A percentile compares a stretch with the other conserved stretches of the same genome.
These are phyloP conservation scores for Xenopus borealis DNA, from an alignment of 2,113 vertebrate genomes.

Conservation along the genomic window DNA sequence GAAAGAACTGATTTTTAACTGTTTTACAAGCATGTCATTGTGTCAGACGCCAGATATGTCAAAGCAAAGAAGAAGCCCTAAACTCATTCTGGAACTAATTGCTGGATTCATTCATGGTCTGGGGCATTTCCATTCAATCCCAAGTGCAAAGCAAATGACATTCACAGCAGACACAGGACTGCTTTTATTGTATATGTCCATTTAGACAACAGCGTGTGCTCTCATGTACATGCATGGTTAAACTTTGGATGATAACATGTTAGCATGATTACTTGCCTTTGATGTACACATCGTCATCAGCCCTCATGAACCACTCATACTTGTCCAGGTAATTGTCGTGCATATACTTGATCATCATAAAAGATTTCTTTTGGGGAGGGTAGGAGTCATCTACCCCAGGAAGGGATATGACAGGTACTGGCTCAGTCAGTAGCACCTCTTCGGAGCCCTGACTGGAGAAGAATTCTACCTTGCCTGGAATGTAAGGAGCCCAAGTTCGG, in stretches of 20 bases:
- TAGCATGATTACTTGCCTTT: conserved; percentile 54
- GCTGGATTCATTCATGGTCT: background rate
- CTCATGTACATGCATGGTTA: background rate
- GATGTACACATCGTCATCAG: conserved; percentile 87
- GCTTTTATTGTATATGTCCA: background rate
- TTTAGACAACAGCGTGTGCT: background rate
- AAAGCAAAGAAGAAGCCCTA: background rate
- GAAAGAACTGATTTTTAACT: background rate
- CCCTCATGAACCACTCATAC: conserved; percentile 91
- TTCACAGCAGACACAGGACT: background rate
- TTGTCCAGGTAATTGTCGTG: conserved; percentile 85
- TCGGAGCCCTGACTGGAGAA: conserved; percentile 77
- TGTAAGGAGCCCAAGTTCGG: conserved; percentile 74
- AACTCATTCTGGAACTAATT: conserved; percentile 16
- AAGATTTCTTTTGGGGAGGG: conserved; percentile 86
- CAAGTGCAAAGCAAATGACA: background rate
- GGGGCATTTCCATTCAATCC: background rate
- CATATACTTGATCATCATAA: conserved; percentile 94
- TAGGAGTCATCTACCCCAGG: conserved; percentile 71
- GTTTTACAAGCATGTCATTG: background rate
- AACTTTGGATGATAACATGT: background rate
- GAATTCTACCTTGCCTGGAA: conserved; percentile 82
- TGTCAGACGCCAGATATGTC: background rate
- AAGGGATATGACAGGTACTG: conserved; percentile 71
- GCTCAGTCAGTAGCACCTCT: conserved; percentile 56